Evolutionary conservation across 2,797 vertebrate genomes (phyloP), one percentile per base, ranked within the genome.

Genomic region (Delichon dasypus): DNA sequence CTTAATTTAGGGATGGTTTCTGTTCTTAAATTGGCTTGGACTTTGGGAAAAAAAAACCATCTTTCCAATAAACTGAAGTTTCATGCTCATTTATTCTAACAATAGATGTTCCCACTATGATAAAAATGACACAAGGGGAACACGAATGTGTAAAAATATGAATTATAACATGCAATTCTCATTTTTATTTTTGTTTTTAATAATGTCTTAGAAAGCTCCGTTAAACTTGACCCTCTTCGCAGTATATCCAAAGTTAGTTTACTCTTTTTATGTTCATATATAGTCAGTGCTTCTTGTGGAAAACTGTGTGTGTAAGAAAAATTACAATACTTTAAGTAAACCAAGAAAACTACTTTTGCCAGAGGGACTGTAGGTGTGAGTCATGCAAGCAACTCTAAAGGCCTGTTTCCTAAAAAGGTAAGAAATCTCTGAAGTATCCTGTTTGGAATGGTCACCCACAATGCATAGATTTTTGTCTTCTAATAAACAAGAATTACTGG

Each of bases 1-100:
- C 29, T 79, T 83, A 92, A 90, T 92, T 94, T 95, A 90, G 27
- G 42, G 45, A 14, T 53, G 64, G 17, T 62, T 91, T 90, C 48
- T 90, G 16, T 74, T 50, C 38, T 84, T 65, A 90, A 93, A 77
- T 73, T 85, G 12, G 9, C 23, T 87, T 26, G 7, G 48, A 74
- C 21, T 53, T 66, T 12, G 51, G 15, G 40, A 42, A 42, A 57
- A 84, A 87, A 76, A 72, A 62, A 20, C n/a, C n/a, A 15, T 44
- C 29, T 77, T 94, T 54, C n/a, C 16, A 47, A 79, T 55, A 64
- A 86, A 64, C 13, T 83, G 38, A 26, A 85, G 7, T 26, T 93
- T 66, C 54, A n/a, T 76, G 40, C 10, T 70, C 8, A 62, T 53
- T 76, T 79, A 30, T 71, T 93, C 17, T 58, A 60, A 53, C 4